Evolutionary conservation across 2,888 invertebrate species (phyloP), one percentile per base, ranked within the genome.

Genomic region (Coenonympha arcania): DNA sequence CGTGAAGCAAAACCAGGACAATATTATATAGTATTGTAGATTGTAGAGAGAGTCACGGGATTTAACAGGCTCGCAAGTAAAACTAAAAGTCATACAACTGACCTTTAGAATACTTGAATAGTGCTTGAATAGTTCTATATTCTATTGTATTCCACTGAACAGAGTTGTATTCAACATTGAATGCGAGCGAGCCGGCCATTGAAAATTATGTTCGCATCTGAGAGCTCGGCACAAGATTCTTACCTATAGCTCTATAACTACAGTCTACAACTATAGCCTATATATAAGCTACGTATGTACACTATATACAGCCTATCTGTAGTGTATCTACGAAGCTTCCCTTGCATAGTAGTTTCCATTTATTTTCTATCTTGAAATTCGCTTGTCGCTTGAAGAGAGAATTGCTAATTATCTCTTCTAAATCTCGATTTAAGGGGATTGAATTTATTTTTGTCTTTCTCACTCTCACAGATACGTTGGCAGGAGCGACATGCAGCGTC

Each of bases 21-120:
- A n/a, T n/a, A n/a, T n/a, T n/a, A n/a, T n/a, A n/a, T n/a, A n/a
- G n/a, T n/a, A n/a, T n/a, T n/a, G n/a, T n/a, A n/a, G n/a, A n/a
- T n/a, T 9, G 2, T 3, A 9, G 9, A 26, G 15, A 9, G 24
- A 24, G 24, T 24, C 39, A 1, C 15, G 15, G 39, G 13, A 22
- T 15, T 15, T 9, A 33, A 8, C 16, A 24, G 5, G 19, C 20
- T 22, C 3, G 20, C 16, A 6, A 20, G 36, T 16, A 16, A 34
- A 19, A 19, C 26, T 36, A 45, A 36, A 44, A 26, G 39, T 39
- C 39, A 39, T 26, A 22, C 26, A 48, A 48, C 30, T 51, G 54
- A 56, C 56, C 54, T 55, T 55, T 55, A 34, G 43, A 44, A 55
- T 15, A 39, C n/a, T n/a, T n/a, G n/a, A n/a, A n/a, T n/a, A n/a